Percentiles rank a stretch among this genome's conserved stretches.
Conservation (phyloP, 2,888 invertebrate species). For the Vanessa cardui region DNA sequence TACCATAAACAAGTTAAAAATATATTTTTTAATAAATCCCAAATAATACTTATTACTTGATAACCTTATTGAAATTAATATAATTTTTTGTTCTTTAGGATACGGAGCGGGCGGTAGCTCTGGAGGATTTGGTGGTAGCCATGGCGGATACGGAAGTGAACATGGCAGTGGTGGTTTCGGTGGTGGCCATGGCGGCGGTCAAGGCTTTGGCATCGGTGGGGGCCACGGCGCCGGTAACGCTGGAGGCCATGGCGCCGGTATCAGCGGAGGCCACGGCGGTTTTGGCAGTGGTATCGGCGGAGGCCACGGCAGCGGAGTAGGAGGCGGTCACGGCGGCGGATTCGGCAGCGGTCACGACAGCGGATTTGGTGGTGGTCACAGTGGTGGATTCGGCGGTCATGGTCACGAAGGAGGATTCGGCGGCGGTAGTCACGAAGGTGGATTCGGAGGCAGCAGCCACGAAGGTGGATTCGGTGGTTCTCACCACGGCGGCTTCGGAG, state of each 20-base stretch:
- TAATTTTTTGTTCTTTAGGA: constrained; percentile 7
- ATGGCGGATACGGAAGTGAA: constrained; percentile 12
- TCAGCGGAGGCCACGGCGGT: constrained; percentile 1
- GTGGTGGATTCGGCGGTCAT: constrained; percentile 4
- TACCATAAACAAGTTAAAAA: too few relatives aligned
- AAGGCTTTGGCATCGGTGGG: not conserved
- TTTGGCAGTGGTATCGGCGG: constrained; percentile 22
- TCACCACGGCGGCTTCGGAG: constrained; percentile 1
- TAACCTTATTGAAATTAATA: too few relatives aligned
- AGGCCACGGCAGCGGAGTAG: constrained; percentile 1
- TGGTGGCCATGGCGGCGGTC: constrained; percentile 5
- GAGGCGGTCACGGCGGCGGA: not conserved
- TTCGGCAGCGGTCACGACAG: constrained; percentile 3
- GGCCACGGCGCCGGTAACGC: too few relatives aligned
- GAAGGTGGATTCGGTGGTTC: constrained; percentile 1
- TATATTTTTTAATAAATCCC: too few relatives aligned
- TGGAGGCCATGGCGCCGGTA: not conserved
- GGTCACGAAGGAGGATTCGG: not conserved
- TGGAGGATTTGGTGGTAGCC: constrained; percentile 19
- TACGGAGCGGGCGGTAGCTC: constrained; percentile 12
- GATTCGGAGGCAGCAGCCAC: constrained; percentile 6
- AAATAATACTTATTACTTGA: too few relatives aligned
- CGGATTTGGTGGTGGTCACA: not conserved
- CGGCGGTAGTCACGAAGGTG: constrained; percentile 10
- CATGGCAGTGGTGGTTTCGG: constrained; percentile 7